Base-by-base conservation (phyloP, 2,113 vertebrate genomes). In the Laticauda laticaudata region DNA sequence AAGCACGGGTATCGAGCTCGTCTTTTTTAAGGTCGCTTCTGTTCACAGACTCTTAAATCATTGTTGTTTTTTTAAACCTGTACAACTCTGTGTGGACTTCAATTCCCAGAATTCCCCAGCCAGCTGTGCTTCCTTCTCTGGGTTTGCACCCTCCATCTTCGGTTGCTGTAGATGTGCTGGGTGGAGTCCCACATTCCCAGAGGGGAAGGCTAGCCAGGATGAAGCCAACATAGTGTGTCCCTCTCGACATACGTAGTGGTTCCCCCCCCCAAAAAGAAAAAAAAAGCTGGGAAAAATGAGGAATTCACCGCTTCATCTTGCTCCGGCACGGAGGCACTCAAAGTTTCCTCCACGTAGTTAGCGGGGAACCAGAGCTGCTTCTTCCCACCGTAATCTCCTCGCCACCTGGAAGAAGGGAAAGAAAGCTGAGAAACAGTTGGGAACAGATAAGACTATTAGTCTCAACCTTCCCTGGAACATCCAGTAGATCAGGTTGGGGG, bases 361-460 rank as follows among this genome's bases (percentile, higher is more conserved):
- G 99, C 99, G 0, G 99, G 99, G 97, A 99, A 99, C 99, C 99
- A 99, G 87, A 99, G 97, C 96, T 99, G 99, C 97, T 99, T 99
- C 97, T 99, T 99, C 45, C 99, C 99, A 5, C 98, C 99, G 0
- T 98, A 99, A 97, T 99, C 99, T 34, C 99, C 99, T 64, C 99
- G 98, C 99, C 99, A 99, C 99, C 99, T 99, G 94, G 88, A 92
- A 94, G 88, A 34, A 94, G 39, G 95, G 96, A 95, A 94, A 95
- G 94, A 96, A 95, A 95, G 96, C 75, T 14, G 93, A 91, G 0
- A 91, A 93, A 95, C 6, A 61, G 92, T 39, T 51, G 21, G 90
- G 24, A 85, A 0, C 20, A 51, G 48, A 9, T 51, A 51, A 51
- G 48, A n/a, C n/a, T n/a, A n/a, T n/a, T n/a, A n/a, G n/a, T n/a